phyloP scores from a whole-genome alignment of 2,113 vertebrate genomes.

The Cavia aperea region DNA sequence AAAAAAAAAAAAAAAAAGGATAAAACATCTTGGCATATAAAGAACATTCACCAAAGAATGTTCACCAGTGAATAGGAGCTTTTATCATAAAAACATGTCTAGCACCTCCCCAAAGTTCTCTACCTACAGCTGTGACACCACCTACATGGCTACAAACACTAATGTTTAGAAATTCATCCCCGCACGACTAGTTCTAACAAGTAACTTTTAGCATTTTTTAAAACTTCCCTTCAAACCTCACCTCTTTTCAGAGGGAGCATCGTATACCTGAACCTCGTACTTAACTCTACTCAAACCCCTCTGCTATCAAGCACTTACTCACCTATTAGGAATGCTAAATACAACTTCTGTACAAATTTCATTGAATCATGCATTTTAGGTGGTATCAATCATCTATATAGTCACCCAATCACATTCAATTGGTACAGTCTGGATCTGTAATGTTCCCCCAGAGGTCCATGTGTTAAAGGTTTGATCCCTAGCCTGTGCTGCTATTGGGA shows the following conservation, averaged over 20 bases:
- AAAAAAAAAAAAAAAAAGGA: neutral
- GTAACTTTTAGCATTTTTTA: neutral
- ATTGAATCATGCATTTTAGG: neutral
- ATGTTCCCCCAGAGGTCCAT: neutral
- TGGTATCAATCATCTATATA: neutral
- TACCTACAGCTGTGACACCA: neutral
- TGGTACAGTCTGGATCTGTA: neutral
- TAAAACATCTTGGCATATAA: constrained; percentile 8
- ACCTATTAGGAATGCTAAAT: neutral
- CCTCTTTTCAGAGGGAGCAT: neutral
- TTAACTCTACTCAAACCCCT: neutral
- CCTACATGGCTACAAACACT: neutral
- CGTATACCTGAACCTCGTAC: neutral
- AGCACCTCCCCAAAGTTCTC: neutral
- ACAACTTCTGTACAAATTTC: neutral
- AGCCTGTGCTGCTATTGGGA: neutral
- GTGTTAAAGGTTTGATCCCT: neutral
- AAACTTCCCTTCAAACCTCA: neutral
- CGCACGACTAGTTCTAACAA: constrained; percentile 13
- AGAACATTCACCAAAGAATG: neutral
- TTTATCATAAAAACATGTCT: neutral
- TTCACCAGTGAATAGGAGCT: neutral
- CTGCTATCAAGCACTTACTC: neutral
- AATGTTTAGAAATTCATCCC: neutral
- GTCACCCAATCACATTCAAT: neutral